A percentile compares a stretch with the other conserved stretches of the same genome.
phyloP scores from a whole-genome alignment of 1,140 invertebrate genomes.

The Sitophilus oryzae region DNA sequence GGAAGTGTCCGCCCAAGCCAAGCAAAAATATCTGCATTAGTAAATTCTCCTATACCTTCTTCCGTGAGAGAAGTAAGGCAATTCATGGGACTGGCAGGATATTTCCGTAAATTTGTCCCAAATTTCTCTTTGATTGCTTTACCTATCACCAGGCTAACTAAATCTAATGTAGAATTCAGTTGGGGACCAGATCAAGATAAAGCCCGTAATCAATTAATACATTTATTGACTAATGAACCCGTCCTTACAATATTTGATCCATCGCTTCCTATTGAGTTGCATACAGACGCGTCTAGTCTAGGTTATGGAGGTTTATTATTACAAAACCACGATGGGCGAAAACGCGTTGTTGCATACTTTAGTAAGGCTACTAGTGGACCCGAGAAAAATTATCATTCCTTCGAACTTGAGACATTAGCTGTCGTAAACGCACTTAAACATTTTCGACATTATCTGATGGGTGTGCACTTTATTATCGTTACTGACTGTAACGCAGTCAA shows the following conservation, averaged over 20 bases:
- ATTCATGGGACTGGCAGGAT: conserved; percentile 42
- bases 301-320: conserved; percentile 39
- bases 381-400: conserved; percentile 21
- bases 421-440: conserved; percentile 30
- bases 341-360: conserved; percentile 22
- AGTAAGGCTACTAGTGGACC: conserved; percentile 15
- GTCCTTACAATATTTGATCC: conserved; percentile 6
- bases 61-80: conserved; percentile 37
- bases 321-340: conserved; percentile 26
- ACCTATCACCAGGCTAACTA: too few species aligned
- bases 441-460: conserved; percentile 38
- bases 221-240: too few species aligned
- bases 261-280: neutral
- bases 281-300: conserved; percentile 21
- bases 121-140: conserved; percentile 37
- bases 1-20: neutral
- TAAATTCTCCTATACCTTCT: conserved; percentile 35
- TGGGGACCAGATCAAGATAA: too few species aligned
- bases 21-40: neutral
- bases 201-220: too few species aligned
- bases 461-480: conserved; percentile 38
- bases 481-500: conserved; percentile 42
- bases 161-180: too few species aligned
- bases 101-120: conserved; percentile 45
- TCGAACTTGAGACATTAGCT: conserved; percentile 12